Conservation (phyloP, 1,140 invertebrate species). For the Cydia strobilella region DNA sequence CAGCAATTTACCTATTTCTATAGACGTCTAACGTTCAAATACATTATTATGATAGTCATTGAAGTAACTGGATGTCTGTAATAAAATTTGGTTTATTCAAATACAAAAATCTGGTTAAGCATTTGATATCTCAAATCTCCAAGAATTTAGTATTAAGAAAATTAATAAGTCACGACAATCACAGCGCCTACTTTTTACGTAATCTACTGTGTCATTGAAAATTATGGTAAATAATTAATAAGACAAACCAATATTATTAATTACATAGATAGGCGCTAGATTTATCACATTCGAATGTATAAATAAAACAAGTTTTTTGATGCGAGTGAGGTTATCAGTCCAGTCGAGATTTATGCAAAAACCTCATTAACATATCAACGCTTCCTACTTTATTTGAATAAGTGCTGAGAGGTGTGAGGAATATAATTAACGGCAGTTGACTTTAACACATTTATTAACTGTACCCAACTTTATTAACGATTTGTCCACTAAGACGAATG, state of each 20-base stretch:
- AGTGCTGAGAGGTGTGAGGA: slow-evolving; percentile 25
- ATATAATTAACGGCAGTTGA: slow-evolving; percentile 26
- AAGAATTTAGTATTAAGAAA: not conserved
- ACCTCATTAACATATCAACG: slow-evolving; percentile 34
- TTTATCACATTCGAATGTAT: slow-evolving; percentile 23
- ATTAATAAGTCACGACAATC: not conserved
- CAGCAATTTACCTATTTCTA: slow-evolving; percentile 48
- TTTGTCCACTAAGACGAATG: slow-evolving; percentile 1
- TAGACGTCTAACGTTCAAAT: slow-evolving; percentile 37
- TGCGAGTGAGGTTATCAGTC: slow-evolving; percentile 29
- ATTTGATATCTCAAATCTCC: not conserved
- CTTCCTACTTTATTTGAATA: slow-evolving; percentile 32
- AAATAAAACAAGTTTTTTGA: slow-evolving; percentile 29
- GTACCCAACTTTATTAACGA: slow-evolving; percentile 14
- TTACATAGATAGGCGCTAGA: slow-evolving; percentile 18
- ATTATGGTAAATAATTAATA: slow-evolving; percentile 29
- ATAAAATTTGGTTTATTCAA: slow-evolving; percentile 20
- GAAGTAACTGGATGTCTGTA: not conserved
- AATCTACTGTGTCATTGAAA: slow-evolving; percentile 19
- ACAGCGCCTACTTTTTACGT: slow-evolving; percentile 4
- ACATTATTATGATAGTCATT: slow-evolving; percentile 29
- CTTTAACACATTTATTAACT: slow-evolving; percentile 25
- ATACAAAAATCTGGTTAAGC: not conserved
- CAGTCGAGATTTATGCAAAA: slow-evolving; percentile 35
- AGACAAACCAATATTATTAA: slow-evolving; percentile 15